Evolutionary conservation across 92 coral and sea anemone genomes (phyloP), one percentile per base, ranked within the genome.

Genomic region (Epizoanthus ramosus): DNA sequence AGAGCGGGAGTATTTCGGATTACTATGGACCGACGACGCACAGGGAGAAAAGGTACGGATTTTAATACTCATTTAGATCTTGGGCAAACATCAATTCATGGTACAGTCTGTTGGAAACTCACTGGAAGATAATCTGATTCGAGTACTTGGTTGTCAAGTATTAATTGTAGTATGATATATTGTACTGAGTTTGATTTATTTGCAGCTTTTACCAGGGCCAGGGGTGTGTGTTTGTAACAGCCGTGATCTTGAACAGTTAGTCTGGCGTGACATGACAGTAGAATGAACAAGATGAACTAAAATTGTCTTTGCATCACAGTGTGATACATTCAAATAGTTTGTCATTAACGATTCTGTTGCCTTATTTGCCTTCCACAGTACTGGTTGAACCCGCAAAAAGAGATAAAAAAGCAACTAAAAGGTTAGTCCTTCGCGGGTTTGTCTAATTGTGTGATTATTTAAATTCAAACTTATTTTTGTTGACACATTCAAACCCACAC

Each of bases 1-100:
- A 71, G 99, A 97, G 52, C 87, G 93, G 37, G 99, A 97, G 63
- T 97, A 97, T 79, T 97, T 97, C 81, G 99, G 99, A 1, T 86
- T 97, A 9, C 87, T 97, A 5, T 97, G 87, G 90, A 83, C 86
- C 8, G 98, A 94, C 68, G 75, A 39, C 7, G 88, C 85, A 74
- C 92, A 88, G 25, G 97, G 95, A 10, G 97, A 91, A 53, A 94
- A 94, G 99, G 99, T 97, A 85, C 50, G 10, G 10, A 4, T 43
- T n/a, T n/a, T n/a, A n/a, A n/a, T n/a, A n/a, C n/a, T n/a, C n/a
- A n/a, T n/a, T 6, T 10, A 9, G 50, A 2, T 50, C 54, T 50
- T 50, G 14, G 54, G 14, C 54, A 2, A 9, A 50, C 43, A 50
- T 50, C 54, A 43, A 1, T 8, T 43, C 50, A 43, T 43, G 50